phyloP scores from a whole-genome alignment of 2,797 vertebrate genomes.

The Hephaestus fuliginosus region DNA sequence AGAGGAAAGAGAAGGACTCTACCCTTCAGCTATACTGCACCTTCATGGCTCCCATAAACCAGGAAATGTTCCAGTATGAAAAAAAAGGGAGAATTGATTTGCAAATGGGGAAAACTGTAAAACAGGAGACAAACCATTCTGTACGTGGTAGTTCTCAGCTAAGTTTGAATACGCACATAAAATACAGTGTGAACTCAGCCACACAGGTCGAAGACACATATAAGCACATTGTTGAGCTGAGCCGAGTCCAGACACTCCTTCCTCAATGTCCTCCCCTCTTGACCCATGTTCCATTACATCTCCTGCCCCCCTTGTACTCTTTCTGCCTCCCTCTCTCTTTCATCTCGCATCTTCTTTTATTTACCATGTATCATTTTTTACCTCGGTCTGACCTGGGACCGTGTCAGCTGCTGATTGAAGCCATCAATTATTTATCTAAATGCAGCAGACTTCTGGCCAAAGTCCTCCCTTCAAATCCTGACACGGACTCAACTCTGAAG shows the following conservation, averaged over 20 bases:
- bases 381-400: conserved; percentile 8
- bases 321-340: conserved; percentile 30
- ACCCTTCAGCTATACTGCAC: conserved; percentile 60
- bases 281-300: conserved; percentile 15
- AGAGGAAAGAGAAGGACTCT: conserved; percentile 26
- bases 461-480: conserved; percentile 52
- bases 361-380: conserved; percentile 51
- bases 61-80: conserved; percentile 56
- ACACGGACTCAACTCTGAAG: conserved; percentile 57
- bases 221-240: conserved; percentile 29
- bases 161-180: conserved; percentile 23
- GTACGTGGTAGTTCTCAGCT: conserved; percentile 9
- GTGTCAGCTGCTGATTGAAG: conserved; percentile 63
- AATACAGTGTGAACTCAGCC: conserved; percentile 21
- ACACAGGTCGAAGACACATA: conserved; percentile 26
- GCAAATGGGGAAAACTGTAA: conserved; percentile 55
- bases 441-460: conserved; percentile 57
- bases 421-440: conserved; percentile 70
- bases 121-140: conserved; percentile 30
- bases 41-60: conserved; percentile 64
- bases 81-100: conserved; percentile 57
- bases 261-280: conserved; percentile 25
- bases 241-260: conserved; percentile 3
- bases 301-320: not conserved
- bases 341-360: conserved; percentile 51